These are phyloP conservation scores for Etheostoma nigrum DNA, from an alignment of 2,797 vertebrate genomes.

Conservation along the genomic window DNA sequence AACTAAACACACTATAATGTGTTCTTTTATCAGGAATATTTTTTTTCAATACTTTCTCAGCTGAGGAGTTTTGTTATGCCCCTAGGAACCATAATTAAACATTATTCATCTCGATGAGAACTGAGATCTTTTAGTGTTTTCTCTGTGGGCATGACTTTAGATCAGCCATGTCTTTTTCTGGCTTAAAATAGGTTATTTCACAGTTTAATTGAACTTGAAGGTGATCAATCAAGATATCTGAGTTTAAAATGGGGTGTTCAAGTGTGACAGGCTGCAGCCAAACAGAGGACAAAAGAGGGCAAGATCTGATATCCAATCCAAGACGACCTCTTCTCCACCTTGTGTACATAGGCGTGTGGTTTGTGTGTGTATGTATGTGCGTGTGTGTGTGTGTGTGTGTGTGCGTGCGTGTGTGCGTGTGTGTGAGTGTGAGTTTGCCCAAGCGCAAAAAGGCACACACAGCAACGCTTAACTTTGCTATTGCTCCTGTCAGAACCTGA, in stretches of 20 bases:
- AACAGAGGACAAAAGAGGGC: conserved; percentile 75
- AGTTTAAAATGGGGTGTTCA: conserved; percentile 68
- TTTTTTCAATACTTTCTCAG: background rate
- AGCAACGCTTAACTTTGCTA: conserved; percentile 50
- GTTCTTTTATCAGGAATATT: background rate
- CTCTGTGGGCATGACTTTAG: conserved; percentile 18
- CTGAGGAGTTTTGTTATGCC: background rate
- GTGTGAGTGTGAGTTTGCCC: background rate
- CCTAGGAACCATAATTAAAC: no score
- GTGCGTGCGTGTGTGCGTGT: no score
- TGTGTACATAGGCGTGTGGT: conserved; percentile 31
- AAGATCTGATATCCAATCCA: conserved; percentile 73
- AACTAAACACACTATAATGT: background rate
- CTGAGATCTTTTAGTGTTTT: background rate
- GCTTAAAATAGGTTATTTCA: conserved; percentile 68
- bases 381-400: conserved; percentile 8
- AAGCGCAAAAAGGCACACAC: conserved; percentile 33
- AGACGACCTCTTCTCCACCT: conserved; percentile 54
- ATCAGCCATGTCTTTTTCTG: conserved; percentile 26
- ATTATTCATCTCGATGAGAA: background rate
- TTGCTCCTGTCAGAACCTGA: conserved; percentile 59
- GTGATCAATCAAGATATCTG: conserved; percentile 78
- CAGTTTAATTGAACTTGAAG: conserved; percentile 73
- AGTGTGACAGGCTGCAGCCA: conserved; percentile 70
- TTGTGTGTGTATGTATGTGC: conserved; percentile 15